These are phyloP conservation scores for Gopherus evgoodei DNA, from an alignment of 2,113 vertebrate species.

Conservation along the genomic window DNA sequence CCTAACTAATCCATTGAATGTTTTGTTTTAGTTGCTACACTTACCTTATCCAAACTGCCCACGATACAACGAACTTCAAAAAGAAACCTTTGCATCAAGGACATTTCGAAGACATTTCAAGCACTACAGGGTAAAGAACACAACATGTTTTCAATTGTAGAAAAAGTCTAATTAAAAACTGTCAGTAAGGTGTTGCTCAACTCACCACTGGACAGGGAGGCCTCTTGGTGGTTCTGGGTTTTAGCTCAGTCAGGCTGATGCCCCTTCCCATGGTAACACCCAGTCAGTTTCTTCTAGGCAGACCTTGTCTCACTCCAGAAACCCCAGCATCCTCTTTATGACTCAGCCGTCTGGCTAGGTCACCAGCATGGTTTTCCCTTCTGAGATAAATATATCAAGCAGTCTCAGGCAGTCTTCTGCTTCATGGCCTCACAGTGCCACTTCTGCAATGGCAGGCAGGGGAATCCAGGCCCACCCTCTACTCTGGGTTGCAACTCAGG, in stretches of 20 bases:
- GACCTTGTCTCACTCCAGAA: not conserved
- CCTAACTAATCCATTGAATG: slow-evolving; percentile 30
- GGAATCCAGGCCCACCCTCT: not conserved
- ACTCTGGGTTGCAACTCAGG: not conserved
- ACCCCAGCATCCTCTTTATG: not conserved
- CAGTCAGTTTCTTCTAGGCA: not conserved
- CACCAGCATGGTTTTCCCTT: not conserved
- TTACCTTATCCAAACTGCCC: slow-evolving; percentile 69
- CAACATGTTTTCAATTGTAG: slow-evolving; percentile 14
- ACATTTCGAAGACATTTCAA: slow-evolving; percentile 56
- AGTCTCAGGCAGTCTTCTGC: not conserved
- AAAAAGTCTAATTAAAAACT: slow-evolving; percentile 1
- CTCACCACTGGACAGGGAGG: not conserved
- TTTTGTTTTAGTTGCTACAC: slow-evolving; percentile 70
- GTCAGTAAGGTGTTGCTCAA: not conserved
- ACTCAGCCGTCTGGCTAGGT: not conserved
- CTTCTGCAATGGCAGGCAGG: not conserved
- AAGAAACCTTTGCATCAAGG: slow-evolving; percentile 54
- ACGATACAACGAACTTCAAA: slow-evolving; percentile 57
- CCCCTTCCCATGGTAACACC: not conserved
- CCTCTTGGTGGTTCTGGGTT: not conserved
- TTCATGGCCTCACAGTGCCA: not conserved
- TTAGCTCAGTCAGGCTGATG: not conserved
- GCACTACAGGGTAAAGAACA: slow-evolving; percentile 62
- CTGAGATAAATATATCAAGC: not conserved